Evolutionary conservation across 2,797 vertebrate genomes (phyloP).

Genomic region (Scomberomorus guttatus): DNA sequence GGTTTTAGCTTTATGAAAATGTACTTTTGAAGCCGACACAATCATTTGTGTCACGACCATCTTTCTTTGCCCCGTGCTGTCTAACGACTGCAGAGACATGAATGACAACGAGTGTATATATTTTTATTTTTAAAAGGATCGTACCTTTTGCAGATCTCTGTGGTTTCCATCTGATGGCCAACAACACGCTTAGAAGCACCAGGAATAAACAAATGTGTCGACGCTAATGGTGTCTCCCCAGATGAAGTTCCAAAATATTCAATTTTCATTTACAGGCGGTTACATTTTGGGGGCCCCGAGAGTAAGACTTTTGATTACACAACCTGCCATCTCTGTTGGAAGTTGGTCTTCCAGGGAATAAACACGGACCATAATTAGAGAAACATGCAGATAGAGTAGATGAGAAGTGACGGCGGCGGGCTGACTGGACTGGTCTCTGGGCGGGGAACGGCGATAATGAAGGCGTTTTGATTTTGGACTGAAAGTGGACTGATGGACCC

Average conservation of each 20-base stretch:
- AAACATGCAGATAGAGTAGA: slow-evolving; percentile 61
- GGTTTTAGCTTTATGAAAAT: slow-evolving; percentile 1
- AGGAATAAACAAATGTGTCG: slow-evolving; percentile 60
- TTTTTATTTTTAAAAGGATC: neutral
- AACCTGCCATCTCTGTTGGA: slow-evolving; percentile 78
- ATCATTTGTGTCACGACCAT: slow-evolving; percentile 7
- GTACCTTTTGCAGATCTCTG: slow-evolving; percentile 40
- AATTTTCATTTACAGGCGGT: slow-evolving; percentile 67
- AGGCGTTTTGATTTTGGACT: slow-evolving; percentile 57
- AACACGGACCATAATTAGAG: slow-evolving; percentile 78
- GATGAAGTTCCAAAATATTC: slow-evolving; percentile 72
- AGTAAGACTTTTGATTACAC: slow-evolving; percentile 79
- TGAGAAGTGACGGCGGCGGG: slow-evolving; percentile 41
- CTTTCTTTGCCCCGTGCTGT: neutral
- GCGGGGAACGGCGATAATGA: slow-evolving; percentile 69
- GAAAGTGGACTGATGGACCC: slow-evolving; percentile 57
- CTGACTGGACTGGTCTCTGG: slow-evolving; percentile 60
- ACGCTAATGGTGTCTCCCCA: slow-evolving; percentile 72
- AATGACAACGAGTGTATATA: neutral
- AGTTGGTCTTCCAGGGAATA: slow-evolving; percentile 75
- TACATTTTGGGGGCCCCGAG: slow-evolving; percentile 70
- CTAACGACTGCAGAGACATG: neutral
- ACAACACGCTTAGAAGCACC: slow-evolving; percentile 33
- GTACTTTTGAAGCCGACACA: slow-evolving; percentile 12
- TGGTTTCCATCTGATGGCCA: slow-evolving; percentile 17